Evolutionary conservation across 2,888 invertebrate genomes (phyloP).

Genomic region (Morinoia aosen): DNA sequence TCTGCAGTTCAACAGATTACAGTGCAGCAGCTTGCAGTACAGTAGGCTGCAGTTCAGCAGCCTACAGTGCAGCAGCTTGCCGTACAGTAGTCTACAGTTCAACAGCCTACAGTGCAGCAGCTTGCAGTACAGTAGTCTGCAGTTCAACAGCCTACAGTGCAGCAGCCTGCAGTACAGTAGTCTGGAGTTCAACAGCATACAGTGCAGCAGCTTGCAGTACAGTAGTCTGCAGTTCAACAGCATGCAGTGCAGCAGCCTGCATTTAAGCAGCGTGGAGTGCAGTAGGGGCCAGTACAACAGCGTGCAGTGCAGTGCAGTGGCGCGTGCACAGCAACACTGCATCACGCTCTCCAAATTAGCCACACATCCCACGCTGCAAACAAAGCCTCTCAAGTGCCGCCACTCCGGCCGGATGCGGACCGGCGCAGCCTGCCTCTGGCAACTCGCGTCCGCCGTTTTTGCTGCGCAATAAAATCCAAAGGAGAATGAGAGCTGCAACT

Average conservation of each 20-base stretch:
- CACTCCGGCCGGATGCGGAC: background rate
- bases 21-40: no score
- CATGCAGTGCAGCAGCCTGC: background rate
- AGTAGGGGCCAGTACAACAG: background rate
- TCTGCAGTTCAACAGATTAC: no score
- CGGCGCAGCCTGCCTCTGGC: background rate
- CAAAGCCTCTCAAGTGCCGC: background rate
- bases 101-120: no score
- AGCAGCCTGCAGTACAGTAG: no score
- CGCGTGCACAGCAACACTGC: background rate
- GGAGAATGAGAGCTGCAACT: background rate
- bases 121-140: no score
- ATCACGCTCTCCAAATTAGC: background rate
- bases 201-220: background rate
- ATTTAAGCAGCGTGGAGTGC: background rate
- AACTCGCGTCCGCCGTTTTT: background rate
- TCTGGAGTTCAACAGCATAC: no score
- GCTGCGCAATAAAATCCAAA: slow-evolving; percentile 17
- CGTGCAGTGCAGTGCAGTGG: background rate
- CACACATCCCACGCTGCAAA: background rate
- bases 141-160: no score
- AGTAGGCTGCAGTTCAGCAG: no score
- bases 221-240: background rate
- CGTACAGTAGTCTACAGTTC: no score
- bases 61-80: no score